These are phyloP conservation scores for Dioctria linearis DNA, from an alignment of 2,888 invertebrate genomes.

Conservation along the genomic window DNA sequence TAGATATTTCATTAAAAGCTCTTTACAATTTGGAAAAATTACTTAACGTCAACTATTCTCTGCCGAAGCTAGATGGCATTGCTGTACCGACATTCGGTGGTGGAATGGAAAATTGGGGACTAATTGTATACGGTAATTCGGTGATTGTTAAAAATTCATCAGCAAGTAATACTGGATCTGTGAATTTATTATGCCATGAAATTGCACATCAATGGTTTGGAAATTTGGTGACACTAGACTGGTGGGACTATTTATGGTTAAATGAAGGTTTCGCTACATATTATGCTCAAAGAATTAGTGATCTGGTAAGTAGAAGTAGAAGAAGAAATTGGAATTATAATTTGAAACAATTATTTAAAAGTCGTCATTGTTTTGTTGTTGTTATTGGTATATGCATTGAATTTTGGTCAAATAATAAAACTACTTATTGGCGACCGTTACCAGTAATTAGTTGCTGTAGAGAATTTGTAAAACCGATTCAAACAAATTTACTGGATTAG, in stretches of 20 bases:
- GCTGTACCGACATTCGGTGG: conserved; percentile 61
- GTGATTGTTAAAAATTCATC: conserved; percentile 7
- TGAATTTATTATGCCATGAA: conserved; percentile 70
- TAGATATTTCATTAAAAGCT: conserved; percentile 74
- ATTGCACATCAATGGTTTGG: conserved; percentile 56
- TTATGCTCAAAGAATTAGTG: conserved; percentile 40
- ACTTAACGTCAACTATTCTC: conserved; percentile 74
- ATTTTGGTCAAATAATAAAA: too few relatives aligned
- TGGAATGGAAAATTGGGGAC: conserved; percentile 58
- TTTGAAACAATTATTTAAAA: too few relatives aligned
- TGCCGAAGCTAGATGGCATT: conserved; percentile 72
- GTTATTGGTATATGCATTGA: too few relatives aligned
- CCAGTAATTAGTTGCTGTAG: too few relatives aligned
- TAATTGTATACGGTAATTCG: conserved; percentile 36
- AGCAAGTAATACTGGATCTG: neutral
- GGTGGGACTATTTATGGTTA: conserved; percentile 57
- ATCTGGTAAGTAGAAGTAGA: conserved; percentile 30
- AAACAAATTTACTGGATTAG: too few relatives aligned
- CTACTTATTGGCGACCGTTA: too few relatives aligned
- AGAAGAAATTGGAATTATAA: too few relatives aligned
- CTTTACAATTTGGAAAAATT: conserved; percentile 73
- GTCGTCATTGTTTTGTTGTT: too few relatives aligned
- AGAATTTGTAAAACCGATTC: too few relatives aligned
- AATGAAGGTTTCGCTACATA: conserved; percentile 55
- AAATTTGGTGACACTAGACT: conserved; percentile 52